These are phyloP conservation scores for Meandrina meandrites DNA, from an alignment of 92 coral and sea anemone genomes.

Conservation along the genomic window DNA sequence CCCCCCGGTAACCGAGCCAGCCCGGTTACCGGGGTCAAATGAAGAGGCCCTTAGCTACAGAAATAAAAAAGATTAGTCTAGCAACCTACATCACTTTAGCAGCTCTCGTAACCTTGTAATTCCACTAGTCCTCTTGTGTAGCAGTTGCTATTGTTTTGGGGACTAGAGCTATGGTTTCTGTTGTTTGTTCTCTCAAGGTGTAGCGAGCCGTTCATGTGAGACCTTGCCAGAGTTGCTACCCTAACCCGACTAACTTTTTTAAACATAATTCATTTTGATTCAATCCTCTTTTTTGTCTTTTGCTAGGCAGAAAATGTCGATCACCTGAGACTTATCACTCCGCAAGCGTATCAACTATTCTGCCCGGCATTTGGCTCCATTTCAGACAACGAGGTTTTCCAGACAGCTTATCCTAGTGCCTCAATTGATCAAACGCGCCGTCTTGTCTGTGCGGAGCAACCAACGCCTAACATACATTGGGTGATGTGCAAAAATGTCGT, in stretches of 20 bases:
- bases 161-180: too few relatives aligned
- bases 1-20: too few relatives aligned
- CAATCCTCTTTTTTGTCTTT: not conserved
- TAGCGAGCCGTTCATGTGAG: too few relatives aligned
- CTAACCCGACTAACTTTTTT: not conserved
- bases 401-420: constrained; percentile 26
- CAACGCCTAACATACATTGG: constrained; percentile 34
- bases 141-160: too few relatives aligned
- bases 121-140: too few relatives aligned
- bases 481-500: constrained; percentile 38
- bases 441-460: constrained; percentile 30
- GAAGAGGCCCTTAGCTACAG: too few relatives aligned
- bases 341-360: constrained; percentile 37
- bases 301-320: constrained; percentile 22
- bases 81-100: too few relatives aligned
- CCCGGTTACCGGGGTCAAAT: too few relatives aligned
- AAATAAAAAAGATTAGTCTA: too few relatives aligned
- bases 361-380: constrained; percentile 36
- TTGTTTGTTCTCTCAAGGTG: too few relatives aligned
- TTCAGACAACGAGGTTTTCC: constrained; percentile 21
- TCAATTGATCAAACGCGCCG: constrained; percentile 38
- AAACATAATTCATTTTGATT: not conserved
- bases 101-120: too few relatives aligned
- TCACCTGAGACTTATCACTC: constrained; percentile 19
- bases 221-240: not conserved